Percentiles rank a stretch among this genome's conserved stretches.
Conservation (phyloP, 2,797 vertebrate species). For the Smutsia gigantea region DNA sequence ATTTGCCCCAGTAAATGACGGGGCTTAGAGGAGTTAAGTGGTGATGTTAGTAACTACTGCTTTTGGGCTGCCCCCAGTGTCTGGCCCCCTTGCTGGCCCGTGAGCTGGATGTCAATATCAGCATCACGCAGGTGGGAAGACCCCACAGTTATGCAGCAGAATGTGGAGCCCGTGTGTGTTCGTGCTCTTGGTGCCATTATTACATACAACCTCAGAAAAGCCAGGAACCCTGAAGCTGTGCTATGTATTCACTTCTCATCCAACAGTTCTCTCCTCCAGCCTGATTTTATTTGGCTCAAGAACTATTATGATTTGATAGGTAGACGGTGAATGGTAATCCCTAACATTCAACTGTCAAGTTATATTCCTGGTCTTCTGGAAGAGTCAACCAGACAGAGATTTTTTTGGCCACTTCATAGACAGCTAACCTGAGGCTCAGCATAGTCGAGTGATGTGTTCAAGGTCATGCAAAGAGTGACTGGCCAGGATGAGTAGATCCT, state of each 20-base stretch:
- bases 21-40: not conserved
- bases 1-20: not conserved
- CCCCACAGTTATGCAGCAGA: not conserved
- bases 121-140: not conserved
- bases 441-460: fast-evolving
- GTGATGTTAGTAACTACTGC: too few species aligned
- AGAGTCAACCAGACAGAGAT: not conserved
- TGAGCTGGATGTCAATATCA: not conserved
- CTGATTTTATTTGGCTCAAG: not conserved
- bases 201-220: too few species aligned
- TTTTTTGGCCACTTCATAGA: not conserved
- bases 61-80: too few species aligned
- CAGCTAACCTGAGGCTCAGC: not conserved
- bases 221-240: not conserved
- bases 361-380: not conserved
- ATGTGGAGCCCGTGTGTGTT: not conserved
- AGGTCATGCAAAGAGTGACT: not conserved
- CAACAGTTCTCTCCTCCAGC: not conserved
- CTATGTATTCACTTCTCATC: not conserved
- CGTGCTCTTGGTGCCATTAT: not conserved
- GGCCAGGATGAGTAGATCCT: not conserved
- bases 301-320: not conserved
- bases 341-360: not conserved
- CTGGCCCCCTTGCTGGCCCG: not conserved
- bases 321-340: not conserved